Conservation (phyloP, 2,888 invertebrate species). For the Halocaridina rubra region DNA sequence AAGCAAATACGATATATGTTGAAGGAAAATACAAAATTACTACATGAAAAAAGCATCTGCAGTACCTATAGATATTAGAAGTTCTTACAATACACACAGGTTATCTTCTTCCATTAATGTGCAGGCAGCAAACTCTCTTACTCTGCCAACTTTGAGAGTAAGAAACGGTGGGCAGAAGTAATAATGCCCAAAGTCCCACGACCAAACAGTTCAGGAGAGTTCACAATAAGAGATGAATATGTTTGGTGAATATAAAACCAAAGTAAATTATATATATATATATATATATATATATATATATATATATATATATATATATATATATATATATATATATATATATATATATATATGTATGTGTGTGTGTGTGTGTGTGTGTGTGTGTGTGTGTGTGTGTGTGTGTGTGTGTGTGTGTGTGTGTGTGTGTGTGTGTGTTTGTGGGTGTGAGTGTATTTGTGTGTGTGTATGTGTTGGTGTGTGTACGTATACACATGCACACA, state of each 20-base stretch:
- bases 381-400: neutral
- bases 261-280: neutral
- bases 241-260: no score
- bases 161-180: no score
- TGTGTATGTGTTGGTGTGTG: no score
- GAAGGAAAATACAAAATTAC: no score
- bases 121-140: neutral
- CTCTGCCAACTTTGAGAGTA: neutral
- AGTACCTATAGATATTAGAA: no score
- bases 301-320: neutral
- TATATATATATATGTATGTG: neutral
- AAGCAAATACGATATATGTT: no score
- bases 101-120: neutral
- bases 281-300: neutral
- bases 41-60: no score
- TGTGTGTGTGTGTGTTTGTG: neutral
- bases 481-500: no score
- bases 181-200: neutral
- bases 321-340: neutral
- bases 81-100: no score
- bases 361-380: neutral
- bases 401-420: neutral
- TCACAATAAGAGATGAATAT: no score
- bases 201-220: neutral
- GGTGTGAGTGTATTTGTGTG: no score